A percentile compares a stretch with the other conserved stretches of the same genome.
Conservation (phyloP, 2,113 vertebrate species). For the Probosciger aterrimus region DNA sequence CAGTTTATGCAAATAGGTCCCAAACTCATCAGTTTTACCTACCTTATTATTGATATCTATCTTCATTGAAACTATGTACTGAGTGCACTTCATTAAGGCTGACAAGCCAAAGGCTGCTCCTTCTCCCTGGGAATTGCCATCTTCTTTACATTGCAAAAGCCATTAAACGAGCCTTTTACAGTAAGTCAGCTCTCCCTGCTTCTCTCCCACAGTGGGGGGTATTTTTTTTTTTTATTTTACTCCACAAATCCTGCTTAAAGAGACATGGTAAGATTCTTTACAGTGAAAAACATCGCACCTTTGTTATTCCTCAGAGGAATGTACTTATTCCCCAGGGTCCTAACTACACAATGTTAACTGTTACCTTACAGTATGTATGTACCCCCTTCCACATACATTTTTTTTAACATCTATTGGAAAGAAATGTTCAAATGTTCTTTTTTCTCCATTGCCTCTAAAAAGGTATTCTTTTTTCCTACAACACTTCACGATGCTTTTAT, state of each 20-base stretch:
- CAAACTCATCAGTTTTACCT: constrained; percentile 48
- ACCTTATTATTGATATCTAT: constrained; percentile 48
- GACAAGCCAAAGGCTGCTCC: constrained; percentile 26
- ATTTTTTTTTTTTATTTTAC: neutral
- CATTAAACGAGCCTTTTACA: constrained; percentile 35
- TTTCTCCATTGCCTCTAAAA: neutral
- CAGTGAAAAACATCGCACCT: neutral
- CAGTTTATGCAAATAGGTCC: constrained; percentile 53
- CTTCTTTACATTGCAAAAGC: constrained; percentile 44
- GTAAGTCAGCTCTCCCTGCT: neutral
- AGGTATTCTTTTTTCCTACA: neutral
- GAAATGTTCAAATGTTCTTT: neutral
- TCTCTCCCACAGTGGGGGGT: neutral
- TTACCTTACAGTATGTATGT: neutral
- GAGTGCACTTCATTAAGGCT: constrained; percentile 38
- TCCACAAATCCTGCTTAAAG: constrained; percentile 1
- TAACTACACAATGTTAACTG: neutral
- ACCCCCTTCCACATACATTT: neutral
- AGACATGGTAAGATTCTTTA: neutral
- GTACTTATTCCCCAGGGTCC: neutral
- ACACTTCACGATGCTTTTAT: neutral
- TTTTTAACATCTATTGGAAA: neutral
- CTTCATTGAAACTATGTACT: constrained; percentile 17
- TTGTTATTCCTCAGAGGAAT: neutral
- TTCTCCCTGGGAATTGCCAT: constrained; percentile 37